phyloP scores from a whole-genome alignment of 2,113 vertebrate species.

The Gymnogyps californianus region DNA sequence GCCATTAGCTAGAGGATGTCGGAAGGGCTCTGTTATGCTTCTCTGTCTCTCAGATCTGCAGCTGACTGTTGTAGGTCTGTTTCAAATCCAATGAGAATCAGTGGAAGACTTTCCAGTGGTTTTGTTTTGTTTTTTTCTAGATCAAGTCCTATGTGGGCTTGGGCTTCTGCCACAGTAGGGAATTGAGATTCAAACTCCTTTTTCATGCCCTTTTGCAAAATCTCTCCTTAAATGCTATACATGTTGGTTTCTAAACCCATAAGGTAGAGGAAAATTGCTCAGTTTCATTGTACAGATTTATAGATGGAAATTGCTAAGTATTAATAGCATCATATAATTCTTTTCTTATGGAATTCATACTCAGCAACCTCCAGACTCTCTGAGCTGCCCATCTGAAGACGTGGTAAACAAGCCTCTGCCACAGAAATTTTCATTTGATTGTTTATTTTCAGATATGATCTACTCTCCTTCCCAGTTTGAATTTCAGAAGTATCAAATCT shows the following conservation, averaged over 20 bases:
- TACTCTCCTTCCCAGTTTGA: background rate
- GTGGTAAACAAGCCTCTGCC: background rate
- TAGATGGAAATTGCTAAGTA: background rate
- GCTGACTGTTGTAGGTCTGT: background rate
- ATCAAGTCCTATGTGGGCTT: background rate
- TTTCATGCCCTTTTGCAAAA: background rate
- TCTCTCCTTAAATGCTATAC: background rate
- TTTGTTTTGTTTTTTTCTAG: background rate
- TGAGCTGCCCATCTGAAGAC: background rate
- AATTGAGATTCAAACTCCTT: background rate
- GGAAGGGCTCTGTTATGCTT: background rate
- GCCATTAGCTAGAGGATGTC: background rate
- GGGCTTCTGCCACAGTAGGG: background rate
- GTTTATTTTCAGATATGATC: conserved; percentile 16
- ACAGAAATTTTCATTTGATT: background rate
- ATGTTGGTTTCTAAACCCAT: background rate
- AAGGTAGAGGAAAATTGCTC: background rate
- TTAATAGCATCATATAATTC: background rate
- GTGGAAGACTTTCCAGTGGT: background rate
- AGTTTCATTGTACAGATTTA: background rate
- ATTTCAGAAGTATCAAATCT: background rate
- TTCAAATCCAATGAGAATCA: background rate
- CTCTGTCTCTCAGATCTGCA: background rate
- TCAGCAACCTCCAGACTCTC: background rate
- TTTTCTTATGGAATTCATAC: background rate